Conservation (phyloP, 2,888 invertebrate genomes). For the Drosophila limbata region DNA sequence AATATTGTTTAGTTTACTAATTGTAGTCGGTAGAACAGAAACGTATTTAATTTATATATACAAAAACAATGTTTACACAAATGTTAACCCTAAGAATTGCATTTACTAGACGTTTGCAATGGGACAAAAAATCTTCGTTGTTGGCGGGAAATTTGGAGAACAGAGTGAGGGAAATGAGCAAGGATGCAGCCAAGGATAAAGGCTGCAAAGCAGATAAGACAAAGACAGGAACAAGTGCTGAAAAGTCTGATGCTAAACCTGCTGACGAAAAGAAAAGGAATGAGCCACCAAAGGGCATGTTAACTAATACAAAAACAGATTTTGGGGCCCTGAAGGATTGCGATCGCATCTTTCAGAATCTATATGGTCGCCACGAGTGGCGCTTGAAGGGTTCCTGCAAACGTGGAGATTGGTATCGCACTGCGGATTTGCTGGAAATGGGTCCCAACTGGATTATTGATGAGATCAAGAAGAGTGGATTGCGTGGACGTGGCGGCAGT, state of each 20-base stretch:
- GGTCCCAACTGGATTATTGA: constrained; percentile 98
- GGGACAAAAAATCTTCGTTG: background rate
- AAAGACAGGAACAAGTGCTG: background rate
- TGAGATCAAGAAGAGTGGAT: constrained; percentile 96
- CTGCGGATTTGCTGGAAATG: constrained; percentile 96
- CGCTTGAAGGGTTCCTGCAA: constrained; percentile 94
- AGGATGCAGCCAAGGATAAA: background rate
- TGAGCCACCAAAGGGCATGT: constrained; percentile 83
- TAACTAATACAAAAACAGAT: constrained; percentile 87
- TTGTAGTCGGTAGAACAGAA: background rate
- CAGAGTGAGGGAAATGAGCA: background rate
- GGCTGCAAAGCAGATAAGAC: background rate
- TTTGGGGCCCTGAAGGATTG: constrained; percentile 94
- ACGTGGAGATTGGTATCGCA: constrained; percentile 98
- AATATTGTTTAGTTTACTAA: background rate
- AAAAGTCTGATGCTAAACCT: background rate
- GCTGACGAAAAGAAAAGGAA: background rate
- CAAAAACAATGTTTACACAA: constrained; percentile 19
- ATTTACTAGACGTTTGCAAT: background rate
- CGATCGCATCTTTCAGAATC: constrained; percentile 98
- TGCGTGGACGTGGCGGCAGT: constrained; percentile 98
- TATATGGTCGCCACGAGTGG: constrained; percentile 99
- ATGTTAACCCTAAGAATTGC: constrained; percentile 2
- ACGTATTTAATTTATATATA: background rate
- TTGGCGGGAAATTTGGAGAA: background rate